Conservation (phyloP, 2,888 invertebrate species). For the Scaeva pyrastri region DNA sequence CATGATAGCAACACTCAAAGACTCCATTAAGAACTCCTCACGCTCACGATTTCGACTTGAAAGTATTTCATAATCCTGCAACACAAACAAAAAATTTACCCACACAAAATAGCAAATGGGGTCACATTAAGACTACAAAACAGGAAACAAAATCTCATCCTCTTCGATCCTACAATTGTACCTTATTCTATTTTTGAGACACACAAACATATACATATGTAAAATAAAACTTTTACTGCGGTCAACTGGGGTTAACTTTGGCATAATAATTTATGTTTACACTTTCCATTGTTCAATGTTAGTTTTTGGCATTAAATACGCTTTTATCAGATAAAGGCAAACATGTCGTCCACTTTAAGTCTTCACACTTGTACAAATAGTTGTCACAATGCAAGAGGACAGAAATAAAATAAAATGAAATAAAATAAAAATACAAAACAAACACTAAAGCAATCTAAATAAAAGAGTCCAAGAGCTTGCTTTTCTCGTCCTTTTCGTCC, state of each 20-base stretch:
- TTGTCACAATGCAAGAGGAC: conserved; percentile 23
- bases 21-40: conserved; percentile 23
- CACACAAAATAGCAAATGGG: conserved; percentile 3
- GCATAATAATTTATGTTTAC: conserved; percentile 66
- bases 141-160: background rate
- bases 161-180: background rate
- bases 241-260: conserved; percentile 66
- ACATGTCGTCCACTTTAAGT: conserved; percentile 50
- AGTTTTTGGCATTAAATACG: conserved; percentile 44
- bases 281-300: conserved; percentile 64
- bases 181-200: conserved; percentile 6
- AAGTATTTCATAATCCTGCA: background rate
- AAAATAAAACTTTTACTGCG: conserved; percentile 26
- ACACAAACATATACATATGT: background rate
- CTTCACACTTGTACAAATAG: conserved; percentile 41
- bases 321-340: conserved; percentile 51
- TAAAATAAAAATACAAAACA: conserved; percentile 36
- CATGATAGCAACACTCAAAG: background rate
- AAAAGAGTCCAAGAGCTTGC: conserved; percentile 67
- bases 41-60: background rate
- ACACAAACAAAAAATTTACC: conserved; percentile 23
- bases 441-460: conserved; percentile 50
- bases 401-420: background rate
- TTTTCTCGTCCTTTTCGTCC: conserved; percentile 13
- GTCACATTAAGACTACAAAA: background rate